Evolutionary conservation across 2,113 vertebrate genomes (phyloP).

Genomic region (Amazona vittata): DNA sequence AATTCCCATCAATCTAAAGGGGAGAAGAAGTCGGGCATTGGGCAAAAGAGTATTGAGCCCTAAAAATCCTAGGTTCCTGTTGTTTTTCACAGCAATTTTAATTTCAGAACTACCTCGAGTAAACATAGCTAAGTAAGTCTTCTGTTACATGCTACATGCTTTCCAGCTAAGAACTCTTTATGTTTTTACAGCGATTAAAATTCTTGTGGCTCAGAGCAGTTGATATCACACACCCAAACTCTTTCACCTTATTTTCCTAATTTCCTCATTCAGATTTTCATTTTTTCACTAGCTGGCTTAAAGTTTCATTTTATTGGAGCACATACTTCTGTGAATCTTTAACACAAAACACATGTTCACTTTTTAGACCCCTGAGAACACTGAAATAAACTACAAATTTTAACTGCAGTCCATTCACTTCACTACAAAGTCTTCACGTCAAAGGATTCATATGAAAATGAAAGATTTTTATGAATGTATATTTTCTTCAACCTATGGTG

Average conservation of each 20-base stretch:
- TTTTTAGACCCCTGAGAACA: slow-evolving; percentile 13
- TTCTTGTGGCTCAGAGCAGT: slow-evolving; percentile 51
- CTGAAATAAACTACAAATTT: slow-evolving; percentile 25
- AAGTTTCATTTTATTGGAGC: slow-evolving; percentile 54
- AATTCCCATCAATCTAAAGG: not conserved
- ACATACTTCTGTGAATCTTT: slow-evolving; percentile 26
- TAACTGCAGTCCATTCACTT: not conserved
- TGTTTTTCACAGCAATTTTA: not conserved
- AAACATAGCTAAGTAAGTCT: slow-evolving; percentile 34
- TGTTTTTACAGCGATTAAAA: slow-evolving; percentile 62
- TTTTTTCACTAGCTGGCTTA: slow-evolving; percentile 44
- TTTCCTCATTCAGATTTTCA: slow-evolving; percentile 33
- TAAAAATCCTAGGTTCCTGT: not conserved
- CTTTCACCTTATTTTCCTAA: slow-evolving; percentile 53
- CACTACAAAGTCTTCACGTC: not conserved
- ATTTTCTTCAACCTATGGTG: not conserved
- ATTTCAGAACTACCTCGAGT: not conserved
- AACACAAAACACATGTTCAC: slow-evolving; percentile 65
- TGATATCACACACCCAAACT: slow-evolving; percentile 23
- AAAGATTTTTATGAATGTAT: not conserved
- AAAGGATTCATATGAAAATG: not conserved
- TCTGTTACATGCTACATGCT: not conserved
- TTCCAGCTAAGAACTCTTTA: slow-evolving; percentile 40
- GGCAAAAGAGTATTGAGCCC: not conserved
- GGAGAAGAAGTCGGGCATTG: not conserved